phyloP scores from a whole-genome alignment of 2,113 vertebrate genomes.

The Heliornis fulica region DNA sequence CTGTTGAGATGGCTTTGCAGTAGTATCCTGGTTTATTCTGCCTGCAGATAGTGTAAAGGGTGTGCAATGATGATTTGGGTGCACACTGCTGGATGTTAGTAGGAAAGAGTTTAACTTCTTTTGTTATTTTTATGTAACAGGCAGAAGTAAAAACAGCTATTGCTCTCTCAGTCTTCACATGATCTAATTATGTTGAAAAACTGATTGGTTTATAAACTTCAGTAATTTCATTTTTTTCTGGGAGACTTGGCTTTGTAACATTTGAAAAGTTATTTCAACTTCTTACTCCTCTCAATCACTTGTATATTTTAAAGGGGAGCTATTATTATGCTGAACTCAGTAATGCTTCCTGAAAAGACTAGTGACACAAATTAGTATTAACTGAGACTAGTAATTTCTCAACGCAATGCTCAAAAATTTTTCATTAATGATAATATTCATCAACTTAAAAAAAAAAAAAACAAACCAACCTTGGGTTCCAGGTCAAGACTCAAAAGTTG shows the following conservation, averaged over 20 bases:
- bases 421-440: neutral
- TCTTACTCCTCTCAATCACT: neutral
- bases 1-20: neutral
- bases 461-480: neutral
- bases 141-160: neutral
- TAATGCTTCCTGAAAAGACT: neutral
- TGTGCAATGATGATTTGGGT: neutral
- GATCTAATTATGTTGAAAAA: neutral
- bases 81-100: accelerated
- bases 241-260: neutral
- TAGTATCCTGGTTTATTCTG: neutral
- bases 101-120: neutral
- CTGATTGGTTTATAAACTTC: neutral
- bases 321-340: neutral
- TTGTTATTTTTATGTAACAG: neutral
- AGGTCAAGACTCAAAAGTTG: neutral
- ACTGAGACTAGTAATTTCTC: neutral
- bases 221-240: neutral
- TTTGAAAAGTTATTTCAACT: neutral
- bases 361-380: neutral
- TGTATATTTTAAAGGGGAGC: neutral
- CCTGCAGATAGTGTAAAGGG: accelerated
- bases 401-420: neutral
- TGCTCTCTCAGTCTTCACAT: neutral
- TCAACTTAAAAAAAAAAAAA: neutral